phyloP scores from a whole-genome alignment of 2,797 vertebrate genomes.

The Poeciliopsis gracilis region DNA sequence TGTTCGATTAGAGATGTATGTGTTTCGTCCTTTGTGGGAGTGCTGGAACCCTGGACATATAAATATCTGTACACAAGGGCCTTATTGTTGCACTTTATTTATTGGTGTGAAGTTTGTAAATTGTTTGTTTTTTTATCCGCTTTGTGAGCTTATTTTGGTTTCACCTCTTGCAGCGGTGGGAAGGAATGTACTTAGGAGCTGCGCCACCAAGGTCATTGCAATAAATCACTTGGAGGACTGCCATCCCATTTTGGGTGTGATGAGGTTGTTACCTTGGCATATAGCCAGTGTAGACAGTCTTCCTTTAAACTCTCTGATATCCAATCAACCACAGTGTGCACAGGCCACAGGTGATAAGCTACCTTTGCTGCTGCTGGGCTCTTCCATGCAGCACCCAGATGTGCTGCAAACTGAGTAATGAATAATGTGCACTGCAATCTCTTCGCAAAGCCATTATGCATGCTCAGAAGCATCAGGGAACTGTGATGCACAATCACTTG shows the following conservation, averaged over 20 bases:
- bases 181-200: not conserved
- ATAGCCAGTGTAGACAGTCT: not conserved
- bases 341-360: slow-evolving; percentile 1
- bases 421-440: not conserved
- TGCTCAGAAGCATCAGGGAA: not conserved
- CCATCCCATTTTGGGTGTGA: not conserved
- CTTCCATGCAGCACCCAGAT: not conserved
- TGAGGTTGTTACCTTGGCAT: not conserved
- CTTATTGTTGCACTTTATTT: not conserved
- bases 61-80: not conserved
- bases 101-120: not conserved
- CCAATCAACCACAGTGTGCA: slow-evolving; percentile 1
- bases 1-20: not conserved
- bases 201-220: not conserved
- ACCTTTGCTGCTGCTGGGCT: not conserved
- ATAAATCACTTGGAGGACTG: not conserved
- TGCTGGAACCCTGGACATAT: not conserved
- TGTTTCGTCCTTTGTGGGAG: not conserved
- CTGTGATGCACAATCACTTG: not conserved
- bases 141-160: not conserved
- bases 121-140: not conserved
- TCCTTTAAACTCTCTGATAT: slow-evolving; percentile 1
- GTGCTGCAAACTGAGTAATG: not conserved
- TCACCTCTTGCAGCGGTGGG: not conserved
- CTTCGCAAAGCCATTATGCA: not conserved